phyloP scores from a whole-genome alignment of 2,888 invertebrate species.

The Heliconius erato region DNA sequence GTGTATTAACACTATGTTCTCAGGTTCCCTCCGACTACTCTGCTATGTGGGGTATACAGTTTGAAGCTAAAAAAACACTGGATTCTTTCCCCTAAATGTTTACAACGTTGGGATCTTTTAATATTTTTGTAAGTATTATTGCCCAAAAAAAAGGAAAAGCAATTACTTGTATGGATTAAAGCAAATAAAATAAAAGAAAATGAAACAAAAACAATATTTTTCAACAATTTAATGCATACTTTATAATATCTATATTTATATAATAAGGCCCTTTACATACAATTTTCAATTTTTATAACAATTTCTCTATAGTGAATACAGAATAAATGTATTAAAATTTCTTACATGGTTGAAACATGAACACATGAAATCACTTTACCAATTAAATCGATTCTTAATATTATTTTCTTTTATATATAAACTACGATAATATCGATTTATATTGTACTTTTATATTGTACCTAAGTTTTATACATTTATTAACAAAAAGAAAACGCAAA shows the following conservation, averaged over 20 bases:
- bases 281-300: background rate
- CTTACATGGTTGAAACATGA: slow-evolving; percentile 13
- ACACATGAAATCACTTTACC: slow-evolving; percentile 21
- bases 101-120: no score
- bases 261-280: background rate
- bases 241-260: slow-evolving; percentile 11
- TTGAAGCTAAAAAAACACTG: no score
- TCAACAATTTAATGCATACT: slow-evolving; percentile 1
- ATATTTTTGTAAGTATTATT: no score
- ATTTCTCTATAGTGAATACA: background rate
- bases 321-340: slow-evolving; percentile 1
- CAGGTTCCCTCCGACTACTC: no score
- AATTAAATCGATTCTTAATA: background rate
- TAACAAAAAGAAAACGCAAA: background rate
- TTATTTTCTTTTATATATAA: no score
- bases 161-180: no score
- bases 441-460: slow-evolving; percentile 3
- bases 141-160: no score
- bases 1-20: no score
- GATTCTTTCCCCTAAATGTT: no score
- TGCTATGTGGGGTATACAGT: no score
- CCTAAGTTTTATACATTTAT: background rate
- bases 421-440: background rate
- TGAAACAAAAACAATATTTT: background rate
- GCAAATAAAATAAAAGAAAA: background rate